Base-by-base conservation (phyloP, 53 echinoderm and acorn worm species). In the Henricia sp. region DNA sequence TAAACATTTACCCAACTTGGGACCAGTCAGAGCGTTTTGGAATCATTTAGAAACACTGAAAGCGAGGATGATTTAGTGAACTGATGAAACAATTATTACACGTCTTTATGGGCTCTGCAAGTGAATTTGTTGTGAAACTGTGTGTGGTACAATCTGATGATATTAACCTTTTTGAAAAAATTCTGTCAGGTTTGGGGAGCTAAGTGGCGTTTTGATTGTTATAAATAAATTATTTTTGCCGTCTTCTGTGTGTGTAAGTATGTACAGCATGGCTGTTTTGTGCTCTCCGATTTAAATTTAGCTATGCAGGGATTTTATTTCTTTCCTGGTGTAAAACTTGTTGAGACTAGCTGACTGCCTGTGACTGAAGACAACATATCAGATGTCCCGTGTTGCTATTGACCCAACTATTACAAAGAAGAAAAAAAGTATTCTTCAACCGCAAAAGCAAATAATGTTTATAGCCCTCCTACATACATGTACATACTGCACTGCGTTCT, bases 361-460 rank as follows among this genome's bases (percentile, higher is more conserved):
- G 48, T 37, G 39, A 39, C n/a, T 19, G 28, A 24, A 54, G 74
- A 38, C 56, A 59, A 36, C 38, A 26, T 76, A 76, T 76, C 76
- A 2, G 32, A 43, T 76, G 76, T 33, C 76, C 40, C 2, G 57
- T 27, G 38, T 6, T 12, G 76, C 58, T n/a, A n/a, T 58, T 76
- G 76, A 76, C 76, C 76, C 76, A 14, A 33, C 53, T 43, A 41
- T 76, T 56, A 58, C 59, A 25, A 68, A 68, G 57, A 26, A 28
- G 27, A 30, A 43, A 63, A 28, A 80, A 62, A 80, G 42, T 64
- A 80, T 50, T 62, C 80, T 80, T 64, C 80, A 80, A 80, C 80
- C 48, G 46, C 63, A 57, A 64, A 63, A 80, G 80, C 64, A 80
- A 80, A 80, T 80, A 80, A n/a, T 80, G 80, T 80, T 80, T 80